Evolutionary conservation across 2,113 vertebrate species (phyloP).

Genomic region (Tinamus guttatus): DNA sequence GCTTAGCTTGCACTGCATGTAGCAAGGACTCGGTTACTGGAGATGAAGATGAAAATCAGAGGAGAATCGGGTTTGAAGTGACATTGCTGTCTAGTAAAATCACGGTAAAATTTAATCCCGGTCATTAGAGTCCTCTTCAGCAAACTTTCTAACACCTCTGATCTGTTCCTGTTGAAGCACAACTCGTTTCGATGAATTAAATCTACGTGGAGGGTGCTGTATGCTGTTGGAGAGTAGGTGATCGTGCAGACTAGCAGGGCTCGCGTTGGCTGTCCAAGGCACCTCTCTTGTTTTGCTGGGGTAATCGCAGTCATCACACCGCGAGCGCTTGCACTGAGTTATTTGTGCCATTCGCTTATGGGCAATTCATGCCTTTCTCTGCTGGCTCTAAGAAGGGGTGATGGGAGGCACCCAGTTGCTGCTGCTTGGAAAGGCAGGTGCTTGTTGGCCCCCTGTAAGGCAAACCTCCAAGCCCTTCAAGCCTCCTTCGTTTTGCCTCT

Average conservation of each 20-base stretch:
- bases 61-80: neutral
- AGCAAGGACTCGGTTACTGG: neutral
- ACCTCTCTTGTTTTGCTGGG: neutral
- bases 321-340: neutral
- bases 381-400: neutral
- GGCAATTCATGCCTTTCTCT: neutral
- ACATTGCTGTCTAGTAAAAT: neutral
- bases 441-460: neutral
- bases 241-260: neutral
- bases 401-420: neutral
- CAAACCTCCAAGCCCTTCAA: neutral
- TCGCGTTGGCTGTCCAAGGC: neutral
- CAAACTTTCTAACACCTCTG: neutral
- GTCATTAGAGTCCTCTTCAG: neutral
- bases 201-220: neutral
- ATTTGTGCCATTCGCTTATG: neutral
- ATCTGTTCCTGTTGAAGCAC: neutral
- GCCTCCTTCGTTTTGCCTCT: neutral
- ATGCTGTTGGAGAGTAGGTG: neutral
- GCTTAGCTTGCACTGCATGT: neutral
- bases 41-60: neutral
- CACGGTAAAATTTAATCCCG: neutral
- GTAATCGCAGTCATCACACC: neutral
- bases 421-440: neutral
- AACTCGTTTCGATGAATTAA: neutral